Percentiles rank a stretch among this genome's conserved stretches.
phyloP scores from a whole-genome alignment of 2,888 invertebrate genomes.

The Chrysomela aeneicollis region DNA sequence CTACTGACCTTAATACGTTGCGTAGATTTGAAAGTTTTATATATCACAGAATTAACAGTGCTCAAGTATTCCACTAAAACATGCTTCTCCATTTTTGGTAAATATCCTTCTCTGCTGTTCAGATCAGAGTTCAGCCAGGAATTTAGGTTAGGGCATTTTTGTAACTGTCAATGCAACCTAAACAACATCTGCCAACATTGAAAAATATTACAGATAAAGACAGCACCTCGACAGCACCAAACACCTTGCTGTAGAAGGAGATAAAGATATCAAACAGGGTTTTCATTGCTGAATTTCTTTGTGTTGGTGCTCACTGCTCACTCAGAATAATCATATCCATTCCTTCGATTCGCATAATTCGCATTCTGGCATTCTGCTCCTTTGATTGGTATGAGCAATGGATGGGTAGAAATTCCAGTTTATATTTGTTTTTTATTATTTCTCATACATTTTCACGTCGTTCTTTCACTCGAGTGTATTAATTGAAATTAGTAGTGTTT shows the following conservation, averaged over 20 bases:
- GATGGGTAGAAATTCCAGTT: slow-evolving; percentile 38
- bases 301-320: not conserved
- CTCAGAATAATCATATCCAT: too few species aligned
- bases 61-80: slow-evolving; percentile 53
- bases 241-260: not conserved
- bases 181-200: not conserved
- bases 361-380: not conserved
- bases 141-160: slow-evolving; percentile 32
- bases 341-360: slow-evolving; percentile 29
- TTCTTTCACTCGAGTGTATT: slow-evolving; percentile 21
- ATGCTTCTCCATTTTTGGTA: slow-evolving; percentile 48
- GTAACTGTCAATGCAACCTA: not conserved
- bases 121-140: slow-evolving; percentile 13
- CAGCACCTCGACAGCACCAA: not conserved
- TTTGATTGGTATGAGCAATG: slow-evolving; percentile 51
- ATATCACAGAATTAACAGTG: slow-evolving; percentile 67
- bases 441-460: slow-evolving; percentile 21
- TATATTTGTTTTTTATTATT: slow-evolving; percentile 28
- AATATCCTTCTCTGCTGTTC: not conserved
- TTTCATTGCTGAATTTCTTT: not conserved
- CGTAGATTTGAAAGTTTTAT: slow-evolving; percentile 70
- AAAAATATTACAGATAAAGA: not conserved
- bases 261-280: not conserved
- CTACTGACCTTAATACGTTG: slow-evolving; percentile 75
- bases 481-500: not conserved